These are phyloP conservation scores for Sisor rabdophorus DNA, from an alignment of 2,113 vertebrate genomes.

Conservation along the genomic window DNA sequence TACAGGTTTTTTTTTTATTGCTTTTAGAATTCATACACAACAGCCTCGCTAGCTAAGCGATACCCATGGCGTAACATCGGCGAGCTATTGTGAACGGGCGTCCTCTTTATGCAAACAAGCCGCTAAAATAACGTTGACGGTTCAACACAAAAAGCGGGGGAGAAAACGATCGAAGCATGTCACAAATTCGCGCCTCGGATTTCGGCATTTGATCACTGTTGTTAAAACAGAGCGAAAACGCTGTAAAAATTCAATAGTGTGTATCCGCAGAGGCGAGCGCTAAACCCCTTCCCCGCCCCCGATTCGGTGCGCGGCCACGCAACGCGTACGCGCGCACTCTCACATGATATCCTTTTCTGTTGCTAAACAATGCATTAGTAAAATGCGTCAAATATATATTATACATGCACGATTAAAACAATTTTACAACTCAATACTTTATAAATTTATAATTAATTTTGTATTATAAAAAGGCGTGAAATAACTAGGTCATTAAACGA, in stretches of 20 bases:
- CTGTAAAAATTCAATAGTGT: conserved; percentile 43
- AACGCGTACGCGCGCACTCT: conserved; percentile 10
- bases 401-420: too few species aligned
- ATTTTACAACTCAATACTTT: too few species aligned
- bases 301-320: conserved; percentile 6
- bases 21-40: conserved; percentile 23
- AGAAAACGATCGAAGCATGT: not conserved
- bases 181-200: not conserved
- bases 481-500: not conserved
- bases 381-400: too few species aligned
- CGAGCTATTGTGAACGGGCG: conserved; percentile 4
- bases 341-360: not conserved
- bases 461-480: not conserved
- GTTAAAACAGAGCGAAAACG: conserved; percentile 20
- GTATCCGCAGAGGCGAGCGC: conserved; percentile 37
- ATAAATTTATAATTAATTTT: too few species aligned
- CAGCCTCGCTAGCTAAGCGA: conserved; percentile 31
- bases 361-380: too few species aligned
- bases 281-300: conserved; percentile 22
- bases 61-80: conserved; percentile 15
- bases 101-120: conserved; percentile 24
- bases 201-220: conserved; percentile 15
- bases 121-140: conserved; percentile 5
- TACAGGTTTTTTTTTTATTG: not conserved
- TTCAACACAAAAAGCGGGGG: not conserved